Base-by-base conservation (phyloP, 1,140 invertebrate genomes). In the Centruroides vittatus region DNA sequence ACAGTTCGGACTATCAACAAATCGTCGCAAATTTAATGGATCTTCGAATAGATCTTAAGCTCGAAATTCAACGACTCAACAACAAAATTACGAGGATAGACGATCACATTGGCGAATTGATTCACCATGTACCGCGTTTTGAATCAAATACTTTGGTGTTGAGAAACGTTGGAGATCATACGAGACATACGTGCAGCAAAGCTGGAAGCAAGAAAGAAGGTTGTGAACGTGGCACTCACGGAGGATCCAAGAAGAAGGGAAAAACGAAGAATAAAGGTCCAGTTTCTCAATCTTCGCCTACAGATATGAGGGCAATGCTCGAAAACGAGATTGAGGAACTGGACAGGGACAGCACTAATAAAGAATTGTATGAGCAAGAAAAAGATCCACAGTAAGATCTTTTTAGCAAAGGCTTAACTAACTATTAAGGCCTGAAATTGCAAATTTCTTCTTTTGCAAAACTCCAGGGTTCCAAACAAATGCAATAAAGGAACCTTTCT, bases 21-120 rank as follows among this genome's bases (percentile, higher is more conserved):
- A 82, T 92, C 61, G 79, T 92, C 59, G 83, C 86, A 3, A 89
- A 85, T 60, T 80, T 93, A 48, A 81, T 90, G 73, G 88, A 91
- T 72, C 87, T 90, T 69, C 87, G 89, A 69, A 82, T 91, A 57
- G 88, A 92, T 67, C 81, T 91, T 9, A 89, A 90, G 67, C 76
- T 91, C 50, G 88, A 93, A 71, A 84, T 93, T 57, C 88, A 91
- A 70, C 78, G 83, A 59, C 78, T 93, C 62, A 88, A 86, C 70
- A 85, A 88, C 70, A 85, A 87, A 67, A 82, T 92, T 65, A 82
- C 81, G 10, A 79, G 85, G 66, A 83, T 93, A 67, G 89, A 93
- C 69, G 87, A 90, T 64, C 79, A 90, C 74, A 76, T 93, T 48
- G 78, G 79, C 11, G 83, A 86, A 55, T 58, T 65, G 35, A 50